These are phyloP conservation scores for Mythimna impura DNA, from an alignment of 2,888 invertebrate species.

Conservation along the genomic window DNA sequence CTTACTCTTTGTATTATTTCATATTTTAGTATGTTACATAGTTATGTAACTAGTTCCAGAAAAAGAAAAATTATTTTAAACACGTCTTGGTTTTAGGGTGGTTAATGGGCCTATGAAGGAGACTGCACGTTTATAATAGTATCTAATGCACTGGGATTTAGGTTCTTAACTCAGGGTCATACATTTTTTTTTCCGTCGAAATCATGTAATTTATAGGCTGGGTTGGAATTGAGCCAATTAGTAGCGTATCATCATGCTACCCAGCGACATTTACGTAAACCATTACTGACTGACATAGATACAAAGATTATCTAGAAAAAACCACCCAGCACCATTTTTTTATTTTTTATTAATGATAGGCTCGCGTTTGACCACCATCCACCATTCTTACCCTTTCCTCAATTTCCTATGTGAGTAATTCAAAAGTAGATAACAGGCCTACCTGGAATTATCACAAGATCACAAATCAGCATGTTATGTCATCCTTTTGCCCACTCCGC, in stretches of 20 bases:
- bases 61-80: not conserved
- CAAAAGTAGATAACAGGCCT: too few relatives aligned
- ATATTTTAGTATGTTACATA: slow-evolving; percentile 24
- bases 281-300: too few relatives aligned
- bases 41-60: not conserved
- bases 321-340: not conserved
- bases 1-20: slow-evolving; percentile 29
- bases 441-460: too few relatives aligned
- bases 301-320: not conserved
- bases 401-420: too few relatives aligned
- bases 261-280: slow-evolving; percentile 20
- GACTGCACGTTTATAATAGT: not conserved
- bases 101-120: not conserved
- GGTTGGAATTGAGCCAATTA: slow-evolving; percentile 46
- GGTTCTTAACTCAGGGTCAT: not conserved
- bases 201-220: not conserved
- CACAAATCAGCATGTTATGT: too few relatives aligned
- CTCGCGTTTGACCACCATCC: too few relatives aligned
- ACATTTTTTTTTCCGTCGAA: not conserved
- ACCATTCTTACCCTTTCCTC: too few relatives aligned
- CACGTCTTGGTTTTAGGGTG: not conserved
- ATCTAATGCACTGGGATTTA: not conserved
- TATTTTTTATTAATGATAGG: too few relatives aligned
- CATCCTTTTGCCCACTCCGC: too few relatives aligned
- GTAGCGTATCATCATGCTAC: not conserved